phyloP scores from a whole-genome alignment of 2,797 vertebrate species.

The Melanotaenia pygmaea region DNA sequence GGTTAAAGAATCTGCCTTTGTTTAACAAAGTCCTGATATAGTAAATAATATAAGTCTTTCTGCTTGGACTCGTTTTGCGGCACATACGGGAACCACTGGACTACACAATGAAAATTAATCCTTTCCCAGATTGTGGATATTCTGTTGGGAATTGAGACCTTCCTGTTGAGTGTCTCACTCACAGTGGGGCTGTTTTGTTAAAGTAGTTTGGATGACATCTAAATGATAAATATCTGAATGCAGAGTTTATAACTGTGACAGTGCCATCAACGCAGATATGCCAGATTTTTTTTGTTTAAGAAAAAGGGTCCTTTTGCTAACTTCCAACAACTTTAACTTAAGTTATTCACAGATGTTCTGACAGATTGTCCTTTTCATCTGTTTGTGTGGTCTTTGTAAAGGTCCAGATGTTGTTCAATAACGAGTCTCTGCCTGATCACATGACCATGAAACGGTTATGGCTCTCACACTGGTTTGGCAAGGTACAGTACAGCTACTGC shows the following conservation, averaged over 20 bases:
- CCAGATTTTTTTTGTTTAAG: neutral
- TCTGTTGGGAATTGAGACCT: neutral
- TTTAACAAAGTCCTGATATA: no score
- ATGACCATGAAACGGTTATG: slow-evolving; percentile 98
- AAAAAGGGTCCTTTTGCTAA: neutral
- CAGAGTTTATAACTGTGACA: neutral
- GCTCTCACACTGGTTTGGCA: slow-evolving; percentile 96
- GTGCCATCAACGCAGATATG: neutral
- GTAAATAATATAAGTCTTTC: neutral
- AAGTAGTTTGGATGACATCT: neutral
- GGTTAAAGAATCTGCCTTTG: neutral
- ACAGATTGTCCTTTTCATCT: slow-evolving; percentile 24
- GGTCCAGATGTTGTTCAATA: slow-evolving; percentile 96
- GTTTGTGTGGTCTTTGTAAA: slow-evolving; percentile 70
- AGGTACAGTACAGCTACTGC: slow-evolving; percentile 80
- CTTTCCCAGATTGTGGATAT: neutral
- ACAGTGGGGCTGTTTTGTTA: neutral
- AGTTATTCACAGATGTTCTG: slow-evolving; percentile 1
- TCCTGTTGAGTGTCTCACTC: neutral
- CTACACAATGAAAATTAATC: neutral
- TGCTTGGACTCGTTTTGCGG: neutral
- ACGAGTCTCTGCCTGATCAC: slow-evolving; percentile 93
- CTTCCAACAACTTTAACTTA: neutral
- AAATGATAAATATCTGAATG: neutral
- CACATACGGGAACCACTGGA: neutral